A percentile compares a stretch with the other conserved stretches of the same genome.
Evolutionary conservation across 2,113 vertebrate species (phyloP).

Genomic region (Quiscalus mexicanus): DNA sequence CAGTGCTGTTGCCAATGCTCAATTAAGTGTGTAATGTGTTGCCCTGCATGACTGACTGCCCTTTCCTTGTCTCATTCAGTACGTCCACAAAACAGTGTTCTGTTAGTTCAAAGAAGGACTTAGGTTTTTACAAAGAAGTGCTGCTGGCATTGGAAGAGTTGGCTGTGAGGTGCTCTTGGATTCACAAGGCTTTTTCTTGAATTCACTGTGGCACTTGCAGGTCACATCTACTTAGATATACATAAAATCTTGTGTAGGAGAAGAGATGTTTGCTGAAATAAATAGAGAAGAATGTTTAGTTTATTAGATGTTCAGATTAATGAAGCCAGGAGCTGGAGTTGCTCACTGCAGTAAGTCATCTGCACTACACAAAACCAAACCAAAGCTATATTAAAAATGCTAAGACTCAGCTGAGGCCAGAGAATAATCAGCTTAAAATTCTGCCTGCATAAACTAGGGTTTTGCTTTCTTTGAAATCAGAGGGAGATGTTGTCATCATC

Average conservation of each 20-base stretch:
- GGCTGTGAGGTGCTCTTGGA: neutral
- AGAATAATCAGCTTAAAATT: slow-evolving; percentile 48
- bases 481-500: neutral
- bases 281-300: neutral
- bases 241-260: neutral
- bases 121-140: neutral
- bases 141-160: neutral
- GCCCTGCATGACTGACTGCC: neutral
- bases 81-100: neutral
- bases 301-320: slow-evolving; percentile 9
- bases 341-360: neutral
- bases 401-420: neutral
- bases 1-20: neutral
- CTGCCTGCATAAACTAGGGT: neutral
- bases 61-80: neutral
- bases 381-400: neutral
- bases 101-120: neutral
- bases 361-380: neutral
- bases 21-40: neutral
- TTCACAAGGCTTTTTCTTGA: neutral
- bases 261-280: neutral
- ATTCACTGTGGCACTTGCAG: neutral
- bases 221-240: neutral
- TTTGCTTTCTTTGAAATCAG: neutral
- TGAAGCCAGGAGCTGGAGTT: slow-evolving; percentile 1